Base-by-base conservation (phyloP, 2,113 vertebrate genomes). In the Ptychochromis oligacanthus region DNA sequence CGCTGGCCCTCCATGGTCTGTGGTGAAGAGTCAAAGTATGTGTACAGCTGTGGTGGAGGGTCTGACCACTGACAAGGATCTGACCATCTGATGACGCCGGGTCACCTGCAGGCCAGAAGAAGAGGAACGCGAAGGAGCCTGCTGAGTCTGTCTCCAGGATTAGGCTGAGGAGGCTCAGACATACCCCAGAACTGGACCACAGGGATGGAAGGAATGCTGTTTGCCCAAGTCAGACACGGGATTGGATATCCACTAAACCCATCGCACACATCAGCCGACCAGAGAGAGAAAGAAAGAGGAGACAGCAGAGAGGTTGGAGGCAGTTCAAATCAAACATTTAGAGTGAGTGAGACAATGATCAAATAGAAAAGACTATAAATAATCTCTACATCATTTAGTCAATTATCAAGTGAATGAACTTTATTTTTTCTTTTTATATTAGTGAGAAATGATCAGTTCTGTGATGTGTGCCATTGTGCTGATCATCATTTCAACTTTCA, bases 121-220 rank as follows among this genome's bases (percentile, higher is more conserved):
- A 64, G 77, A 77, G 20, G 52, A 65, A 17, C 24, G 31, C 46
- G 28, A 55, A 81, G 62, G 58, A 62, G 65, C 43, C 65, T 70
- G 24, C 26, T 52, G 1, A 52, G 43, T 43, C 46, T 72, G 67
- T 62, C 54, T 67, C 60, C 22, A 36, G 85, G 77, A 82, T 81
- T 82, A 80, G 78, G 34, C 74, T 31, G 8, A 70, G 74, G 56
- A 52, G 58, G 65, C 64, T 76, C 24, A 81, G 72, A 79, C 59
- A 74, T 57, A 67, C 40, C 72, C 77, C 72, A 77, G 60, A 81
- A 67, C 43, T 65, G 75, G 81, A 89, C 85, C 72, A 87, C 81
- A 82, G 80, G 78, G 87, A 79, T 61, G 34, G 80, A 84, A 90
- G 85, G 88, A 93, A 92, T 90, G 85, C 80, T 72, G 76, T 82